Base-by-base conservation (phyloP, 2,888 invertebrate genomes). In the Pollenia labialis region DNA sequence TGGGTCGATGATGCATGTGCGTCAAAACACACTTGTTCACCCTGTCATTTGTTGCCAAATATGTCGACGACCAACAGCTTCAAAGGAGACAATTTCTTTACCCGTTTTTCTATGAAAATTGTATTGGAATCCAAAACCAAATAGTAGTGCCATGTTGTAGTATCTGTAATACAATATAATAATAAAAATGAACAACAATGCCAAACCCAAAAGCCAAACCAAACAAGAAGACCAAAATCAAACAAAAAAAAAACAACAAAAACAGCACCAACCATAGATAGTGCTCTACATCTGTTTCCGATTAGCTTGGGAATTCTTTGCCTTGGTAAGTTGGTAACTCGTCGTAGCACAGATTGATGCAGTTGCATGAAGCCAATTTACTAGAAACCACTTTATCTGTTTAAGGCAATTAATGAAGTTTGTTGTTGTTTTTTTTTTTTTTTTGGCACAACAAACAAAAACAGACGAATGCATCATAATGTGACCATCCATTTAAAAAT, bases 211-310 rank as follows among this genome's bases (percentile, higher is more conserved):
- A 16, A 64, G 8, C 46, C 40, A 72, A 64, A 54, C 10, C 52
- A 54, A 71, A 56, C 4, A 6, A 32, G 4, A 40, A 50, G 16
- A 62, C 23, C 23, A 52, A 54, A 68, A 42, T 42, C 40, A 54
- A 71, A 54, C 32, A 14, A 52, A 9, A 42, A 14, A 74, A 7
- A 10, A n/a, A 9, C 40, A 71, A 16, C n/a, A n/a, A 32, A 32
- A n/a, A 16, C 8, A 62, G 50, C 32, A 69, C 23, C 42, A 44
- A 42, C 77, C 85, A 79, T 74, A 85, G 74, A 79, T 77, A 72
- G 71, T 82, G 79, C 85, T 85, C 85, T 85, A 83, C 85, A 83
- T 85, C 77, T 85, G 85, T 74, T 82, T 82, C 82, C 77, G 85
- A 82, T 79, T 85, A 69, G 72, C 85, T 85, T 79, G 85, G 85